These are phyloP conservation scores for Tenthredo scrophulariae DNA, from an alignment of 2,888 invertebrate genomes.

Conservation along the genomic window DNA sequence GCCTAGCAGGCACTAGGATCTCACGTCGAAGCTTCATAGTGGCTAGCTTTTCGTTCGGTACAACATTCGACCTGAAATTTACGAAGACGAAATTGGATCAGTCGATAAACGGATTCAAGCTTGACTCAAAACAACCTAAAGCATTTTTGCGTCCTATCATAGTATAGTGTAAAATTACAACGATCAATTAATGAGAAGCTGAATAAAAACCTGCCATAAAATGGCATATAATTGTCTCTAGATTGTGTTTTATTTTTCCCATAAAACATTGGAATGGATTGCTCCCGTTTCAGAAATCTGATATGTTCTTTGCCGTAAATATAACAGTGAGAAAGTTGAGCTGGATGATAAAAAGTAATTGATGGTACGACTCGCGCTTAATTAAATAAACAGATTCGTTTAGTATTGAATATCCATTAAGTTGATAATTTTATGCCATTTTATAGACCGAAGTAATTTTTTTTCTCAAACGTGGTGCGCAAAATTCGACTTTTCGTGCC, in stretches of 20 bases:
- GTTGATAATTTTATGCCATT: not conserved
- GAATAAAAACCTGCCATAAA: not conserved
- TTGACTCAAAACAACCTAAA: not conserved
- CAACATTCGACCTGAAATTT: not conserved
- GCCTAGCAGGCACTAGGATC: not conserved
- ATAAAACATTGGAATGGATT: not conserved
- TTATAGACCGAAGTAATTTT: not conserved
- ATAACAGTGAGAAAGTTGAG: not conserved
- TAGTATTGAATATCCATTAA: not conserved
- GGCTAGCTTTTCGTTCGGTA: not conserved
- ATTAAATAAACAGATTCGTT: not conserved
- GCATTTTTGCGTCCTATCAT: not conserved
- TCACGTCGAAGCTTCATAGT: not conserved
- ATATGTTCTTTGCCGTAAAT: not conserved
- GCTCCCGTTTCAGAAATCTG: slow-evolving; percentile 18
- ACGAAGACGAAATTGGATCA: not conserved
- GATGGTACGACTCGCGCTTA: not conserved
- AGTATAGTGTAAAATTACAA: not conserved
- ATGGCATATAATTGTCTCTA: not conserved
- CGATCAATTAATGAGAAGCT: not conserved
- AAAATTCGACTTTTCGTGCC: too few species aligned
- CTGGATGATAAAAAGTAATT: not conserved
- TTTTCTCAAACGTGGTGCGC: too few species aligned
- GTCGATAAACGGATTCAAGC: not conserved
- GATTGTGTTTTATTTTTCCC: not conserved